Evolutionary conservation across 2,888 invertebrate species (phyloP).

Genomic region (Onchidella celtica): DNA sequence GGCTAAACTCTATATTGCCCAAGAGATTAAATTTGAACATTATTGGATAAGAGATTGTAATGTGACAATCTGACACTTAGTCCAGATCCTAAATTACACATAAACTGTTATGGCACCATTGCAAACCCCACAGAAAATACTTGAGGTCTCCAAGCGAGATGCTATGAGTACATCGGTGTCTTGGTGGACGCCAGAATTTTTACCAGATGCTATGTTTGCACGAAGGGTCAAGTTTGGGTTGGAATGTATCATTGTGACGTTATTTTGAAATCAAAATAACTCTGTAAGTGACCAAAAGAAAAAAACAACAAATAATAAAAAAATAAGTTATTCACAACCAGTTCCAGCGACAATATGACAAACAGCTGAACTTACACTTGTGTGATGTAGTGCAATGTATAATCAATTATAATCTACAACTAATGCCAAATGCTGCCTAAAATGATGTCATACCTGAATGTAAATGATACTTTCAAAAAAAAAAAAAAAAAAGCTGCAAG

Average conservation of each 20-base stretch:
- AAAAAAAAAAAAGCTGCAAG: too few species aligned
- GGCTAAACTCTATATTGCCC: too few species aligned
- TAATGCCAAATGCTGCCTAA: too few species aligned
- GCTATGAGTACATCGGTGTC: background rate
- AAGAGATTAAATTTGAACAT: too few species aligned
- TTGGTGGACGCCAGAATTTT: background rate
- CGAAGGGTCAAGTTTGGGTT: background rate
- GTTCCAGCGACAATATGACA: too few species aligned
- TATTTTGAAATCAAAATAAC: background rate
- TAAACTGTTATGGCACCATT: slow-evolving; percentile 13
- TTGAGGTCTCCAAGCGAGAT: background rate
- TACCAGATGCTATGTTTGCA: background rate
- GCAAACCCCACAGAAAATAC: background rate
- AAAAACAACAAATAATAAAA: too few species aligned
- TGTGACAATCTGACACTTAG: background rate
- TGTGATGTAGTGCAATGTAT: too few species aligned
- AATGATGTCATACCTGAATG: too few species aligned
- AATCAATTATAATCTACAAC: too few species aligned
- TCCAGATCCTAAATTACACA: background rate
- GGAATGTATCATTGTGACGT: slow-evolving; percentile 27
- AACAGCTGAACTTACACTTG: too few species aligned
- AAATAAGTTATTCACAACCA: slow-evolving; percentile 40
- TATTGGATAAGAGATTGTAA: too few species aligned
- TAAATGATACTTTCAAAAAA: too few species aligned
- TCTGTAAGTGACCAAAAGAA: background rate